Evolutionary conservation across 2,113 vertebrate species (phyloP).

Genomic region (Rhinolophus ferrumequinum): DNA sequence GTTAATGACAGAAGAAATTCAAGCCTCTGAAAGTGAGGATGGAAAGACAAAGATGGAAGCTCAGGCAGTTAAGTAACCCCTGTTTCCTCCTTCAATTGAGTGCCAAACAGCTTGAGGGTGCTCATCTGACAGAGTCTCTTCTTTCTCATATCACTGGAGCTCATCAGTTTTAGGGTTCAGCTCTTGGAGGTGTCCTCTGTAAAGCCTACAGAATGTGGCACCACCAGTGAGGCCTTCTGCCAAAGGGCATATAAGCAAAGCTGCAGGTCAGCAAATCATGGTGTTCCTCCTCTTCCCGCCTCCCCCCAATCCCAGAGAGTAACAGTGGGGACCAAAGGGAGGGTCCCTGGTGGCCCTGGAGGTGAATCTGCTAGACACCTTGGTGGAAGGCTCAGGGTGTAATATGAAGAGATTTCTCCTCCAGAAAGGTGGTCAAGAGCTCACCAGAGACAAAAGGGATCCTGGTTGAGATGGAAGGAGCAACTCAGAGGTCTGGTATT

Average conservation of each 20-base stretch:
- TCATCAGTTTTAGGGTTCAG: neutral
- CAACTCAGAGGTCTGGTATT: neutral
- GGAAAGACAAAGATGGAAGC: neutral
- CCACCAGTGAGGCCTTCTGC: neutral
- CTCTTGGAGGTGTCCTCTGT: neutral
- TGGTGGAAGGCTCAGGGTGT: neutral
- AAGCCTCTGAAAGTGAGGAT: neutral
- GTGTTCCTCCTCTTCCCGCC: neutral
- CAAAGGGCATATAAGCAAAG: neutral
- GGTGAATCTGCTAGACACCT: neutral
- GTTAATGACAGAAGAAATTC: neutral
- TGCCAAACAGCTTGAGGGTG: neutral
- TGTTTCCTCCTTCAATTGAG: neutral
- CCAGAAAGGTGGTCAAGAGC: neutral
- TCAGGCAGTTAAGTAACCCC: neutral
- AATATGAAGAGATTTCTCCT: neutral
- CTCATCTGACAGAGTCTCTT: neutral
- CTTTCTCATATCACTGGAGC: neutral
- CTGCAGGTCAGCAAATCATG: neutral
- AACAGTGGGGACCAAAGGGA: neutral
- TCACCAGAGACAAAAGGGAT: neutral
- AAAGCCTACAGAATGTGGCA: neutral
- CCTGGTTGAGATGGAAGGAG: neutral
- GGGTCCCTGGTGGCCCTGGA: neutral
- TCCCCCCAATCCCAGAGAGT: neutral